Conservation (phyloP, 2,888 invertebrate species). For the Pogonocherus hispidulus region DNA sequence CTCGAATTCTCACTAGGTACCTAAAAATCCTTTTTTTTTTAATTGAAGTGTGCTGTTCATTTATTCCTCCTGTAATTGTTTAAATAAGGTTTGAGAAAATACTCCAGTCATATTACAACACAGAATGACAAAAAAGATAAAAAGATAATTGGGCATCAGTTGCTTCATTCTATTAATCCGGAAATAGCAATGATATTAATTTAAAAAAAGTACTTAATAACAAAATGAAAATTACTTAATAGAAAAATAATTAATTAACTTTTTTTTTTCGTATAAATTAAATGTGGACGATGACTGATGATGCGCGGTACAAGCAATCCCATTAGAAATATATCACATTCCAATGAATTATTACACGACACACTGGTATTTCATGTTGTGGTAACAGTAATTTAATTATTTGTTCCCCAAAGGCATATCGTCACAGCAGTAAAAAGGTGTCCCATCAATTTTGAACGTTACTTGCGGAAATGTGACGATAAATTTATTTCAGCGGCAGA, state of each 20-base stretch:
- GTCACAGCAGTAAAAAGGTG: neutral
- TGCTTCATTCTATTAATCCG: too few relatives aligned
- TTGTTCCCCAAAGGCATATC: neutral
- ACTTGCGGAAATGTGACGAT: constrained; percentile 2
- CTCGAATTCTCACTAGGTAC: too few relatives aligned
- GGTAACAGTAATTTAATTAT: constrained; percentile 14
- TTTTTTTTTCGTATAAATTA: neutral
- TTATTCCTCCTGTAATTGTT: too few relatives aligned
- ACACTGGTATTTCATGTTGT: constrained; percentile 10
- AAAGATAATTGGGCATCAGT: too few relatives aligned
- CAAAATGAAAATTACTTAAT: too few relatives aligned
- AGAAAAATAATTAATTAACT: neutral
- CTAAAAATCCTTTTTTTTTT: too few relatives aligned
- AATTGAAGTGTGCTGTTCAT: too few relatives aligned
- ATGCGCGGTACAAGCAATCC: neutral
- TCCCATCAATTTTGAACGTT: neutral
- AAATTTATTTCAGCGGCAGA: constrained; percentile 3
- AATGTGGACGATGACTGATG: neutral
- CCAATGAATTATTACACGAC: constrained; percentile 10
- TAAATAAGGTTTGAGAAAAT: too few relatives aligned
- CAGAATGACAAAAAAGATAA: too few relatives aligned
- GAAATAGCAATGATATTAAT: too few relatives aligned
- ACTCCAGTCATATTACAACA: too few relatives aligned
- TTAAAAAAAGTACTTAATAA: too few relatives aligned
- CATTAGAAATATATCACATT: constrained; percentile 20